Conservation (phyloP, 2,888 invertebrate genomes). For the Eupithecia pulchellata region DNA sequence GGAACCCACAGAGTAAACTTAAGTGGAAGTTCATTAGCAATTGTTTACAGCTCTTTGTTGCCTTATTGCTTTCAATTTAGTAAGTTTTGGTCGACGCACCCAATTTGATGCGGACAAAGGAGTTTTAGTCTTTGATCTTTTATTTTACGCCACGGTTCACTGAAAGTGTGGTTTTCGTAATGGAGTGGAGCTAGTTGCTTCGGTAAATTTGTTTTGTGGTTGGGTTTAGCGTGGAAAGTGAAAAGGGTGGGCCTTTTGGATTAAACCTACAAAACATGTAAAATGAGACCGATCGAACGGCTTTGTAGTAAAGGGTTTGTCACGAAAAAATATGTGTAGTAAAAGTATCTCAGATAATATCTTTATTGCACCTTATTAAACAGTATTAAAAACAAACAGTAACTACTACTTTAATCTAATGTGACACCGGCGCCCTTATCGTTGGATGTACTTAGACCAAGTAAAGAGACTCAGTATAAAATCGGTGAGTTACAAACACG, state of each 20-base stretch:
- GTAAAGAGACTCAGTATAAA: too few relatives aligned
- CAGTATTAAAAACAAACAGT: too few relatives aligned
- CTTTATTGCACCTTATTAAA: too few relatives aligned
- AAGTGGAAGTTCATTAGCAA: conserved; percentile 60
- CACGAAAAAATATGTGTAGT: background rate
- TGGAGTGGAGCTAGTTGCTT: conserved; percentile 23
- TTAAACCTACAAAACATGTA: background rate
- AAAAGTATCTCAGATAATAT: too few relatives aligned
- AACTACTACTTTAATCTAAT: too few relatives aligned
- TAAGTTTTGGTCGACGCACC: conserved; percentile 39
- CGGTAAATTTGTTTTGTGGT: conserved; percentile 27
- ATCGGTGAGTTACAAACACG: background rate
- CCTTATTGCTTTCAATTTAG: conserved; percentile 54
- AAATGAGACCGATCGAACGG: background rate
- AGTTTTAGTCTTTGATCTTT: conserved; percentile 33
- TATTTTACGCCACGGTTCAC: conserved; percentile 27
- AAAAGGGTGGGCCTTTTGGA: conserved; percentile 1
- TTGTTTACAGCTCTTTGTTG: conserved; percentile 61
- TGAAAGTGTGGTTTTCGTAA: conserved; percentile 29
- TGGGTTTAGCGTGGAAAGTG: background rate
- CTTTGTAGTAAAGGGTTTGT: background rate
- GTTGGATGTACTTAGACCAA: too few relatives aligned
- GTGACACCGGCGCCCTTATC: too few relatives aligned
- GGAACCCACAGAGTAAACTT: conserved; percentile 28
- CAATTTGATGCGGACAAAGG: conserved; percentile 43